A percentile compares a stretch with the other conserved stretches of the same genome.
Evolutionary conservation across 2,888 invertebrate genomes (phyloP).

Genomic region (Geophilus truncorum): DNA sequence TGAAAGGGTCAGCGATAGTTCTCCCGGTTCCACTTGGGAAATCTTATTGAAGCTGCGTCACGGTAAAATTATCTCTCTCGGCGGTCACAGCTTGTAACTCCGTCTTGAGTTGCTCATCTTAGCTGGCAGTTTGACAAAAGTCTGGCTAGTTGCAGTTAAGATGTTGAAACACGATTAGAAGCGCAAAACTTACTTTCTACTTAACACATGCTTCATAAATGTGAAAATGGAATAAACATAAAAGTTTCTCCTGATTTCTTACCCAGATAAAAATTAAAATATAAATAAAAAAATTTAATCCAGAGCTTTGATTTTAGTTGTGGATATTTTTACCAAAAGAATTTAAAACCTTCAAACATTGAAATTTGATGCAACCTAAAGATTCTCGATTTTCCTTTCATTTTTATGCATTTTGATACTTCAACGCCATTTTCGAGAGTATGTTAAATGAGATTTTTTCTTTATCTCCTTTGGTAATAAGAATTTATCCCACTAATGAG

Average conservation of each 20-base stretch:
- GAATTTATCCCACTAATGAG: background rate
- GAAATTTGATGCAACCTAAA: too few species aligned
- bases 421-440: background rate
- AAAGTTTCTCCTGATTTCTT: too few species aligned
- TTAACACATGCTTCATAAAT: too few species aligned
- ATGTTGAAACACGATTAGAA: constrained; percentile 2
- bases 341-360: too few species aligned
- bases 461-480: background rate
- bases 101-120: constrained; percentile 20
- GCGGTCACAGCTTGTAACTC: constrained; percentile 27
- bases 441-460: background rate
- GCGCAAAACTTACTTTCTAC: background rate
- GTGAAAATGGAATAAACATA: too few species aligned
- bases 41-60: constrained; percentile 27
- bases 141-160: background rate
- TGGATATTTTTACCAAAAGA: too few species aligned
- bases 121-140: constrained; percentile 25
- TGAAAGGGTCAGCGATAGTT: constrained; percentile 24
- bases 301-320: too few species aligned
- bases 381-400: too few species aligned
- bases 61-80: constrained; percentile 18
- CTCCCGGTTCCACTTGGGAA: constrained; percentile 14
- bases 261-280: too few species aligned
- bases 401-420: background rate
- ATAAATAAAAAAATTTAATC: too few species aligned